Evolutionary conservation across 92 coral and sea anemone species (phyloP), one percentile per base, ranked within the genome.

Genomic region (Nematostella vectensis): DNA sequence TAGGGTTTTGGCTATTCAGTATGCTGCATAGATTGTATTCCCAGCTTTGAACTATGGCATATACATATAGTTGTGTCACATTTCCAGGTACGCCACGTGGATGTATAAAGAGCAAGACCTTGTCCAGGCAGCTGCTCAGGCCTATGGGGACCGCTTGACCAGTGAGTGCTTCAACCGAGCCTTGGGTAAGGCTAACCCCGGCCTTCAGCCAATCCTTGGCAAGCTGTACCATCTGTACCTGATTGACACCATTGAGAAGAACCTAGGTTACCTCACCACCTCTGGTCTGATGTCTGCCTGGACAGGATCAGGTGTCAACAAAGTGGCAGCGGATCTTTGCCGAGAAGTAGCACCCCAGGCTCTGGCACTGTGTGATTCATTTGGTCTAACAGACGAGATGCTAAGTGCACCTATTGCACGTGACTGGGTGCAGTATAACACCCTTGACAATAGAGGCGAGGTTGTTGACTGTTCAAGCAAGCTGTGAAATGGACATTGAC

Each of bases 321-420:
- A 68, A 67, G 78, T 68, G 11, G 68, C 85, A 37, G 85, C 86
- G 69, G 83, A 74, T 51, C 79, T 83, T 43, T 83, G 94, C 47
- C 70, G 71, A 3, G 75, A 69, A 27, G 71, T 83, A 27, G 79
- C 87, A 57, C 94, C 94, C 23, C 70, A 83, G 64, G 82, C 94
- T 27, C 57, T 79, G 52, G 82, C 87, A 54, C 82, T 83, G 25
- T 83, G 83, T 65, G 87, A 83, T 42, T 87, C 94, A 4, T 83
- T 83, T 69, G 87, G 79, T 16, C 42, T 79, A 55, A 58, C 76
- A 18, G 79, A 83, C 3, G 83, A 79, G 55, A 50, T 83, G 82
- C 51, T 83, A 9, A 79, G 70, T 57, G 94, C 94, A 13, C 94
- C 94, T 31, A 83, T 83, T 38, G 94, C 94, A 2, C 72, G 94